Conservation (phyloP, 2,797 vertebrate species). For the Heteromormyrus szaboi region DNA sequence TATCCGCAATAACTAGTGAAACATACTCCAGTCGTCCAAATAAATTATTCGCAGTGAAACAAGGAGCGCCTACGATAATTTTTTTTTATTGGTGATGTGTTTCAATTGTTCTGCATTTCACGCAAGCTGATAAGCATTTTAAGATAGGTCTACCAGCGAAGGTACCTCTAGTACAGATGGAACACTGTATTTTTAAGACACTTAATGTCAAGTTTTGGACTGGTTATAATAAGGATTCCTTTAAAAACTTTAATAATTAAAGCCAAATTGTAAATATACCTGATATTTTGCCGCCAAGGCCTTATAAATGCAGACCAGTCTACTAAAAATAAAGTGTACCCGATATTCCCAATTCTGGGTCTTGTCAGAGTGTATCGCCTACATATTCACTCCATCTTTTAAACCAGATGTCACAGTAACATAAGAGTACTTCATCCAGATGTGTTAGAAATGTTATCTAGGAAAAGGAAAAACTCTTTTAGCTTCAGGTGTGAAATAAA, state of each 20-base stretch:
- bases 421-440: not conserved
- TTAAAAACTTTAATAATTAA: not conserved
- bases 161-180: not conserved
- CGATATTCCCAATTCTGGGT: not conserved
- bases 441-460: not conserved
- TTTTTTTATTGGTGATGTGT: not conserved
- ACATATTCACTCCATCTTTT: not conserved
- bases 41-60: not conserved
- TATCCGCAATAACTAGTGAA: slow-evolving; percentile 4
- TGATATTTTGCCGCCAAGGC: not conserved
- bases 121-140: not conserved
- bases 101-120: not conserved
- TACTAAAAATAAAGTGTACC: not conserved
- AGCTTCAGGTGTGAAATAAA: slow-evolving; percentile 1
- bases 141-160: not conserved
- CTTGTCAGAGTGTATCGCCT: not conserved
- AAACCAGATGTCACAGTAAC: not conserved
- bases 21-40: not conserved
- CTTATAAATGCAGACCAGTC: not conserved
- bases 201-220: not conserved
- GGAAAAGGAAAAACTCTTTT: not conserved
- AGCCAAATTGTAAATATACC: not conserved
- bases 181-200: not conserved
- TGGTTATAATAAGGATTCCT: not conserved
- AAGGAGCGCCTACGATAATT: not conserved